Percentiles rank a stretch among this genome's conserved stretches.
These are phyloP conservation scores for Siphamia tubifer DNA, from an alignment of 2,113 vertebrate species.

Conservation along the genomic window DNA sequence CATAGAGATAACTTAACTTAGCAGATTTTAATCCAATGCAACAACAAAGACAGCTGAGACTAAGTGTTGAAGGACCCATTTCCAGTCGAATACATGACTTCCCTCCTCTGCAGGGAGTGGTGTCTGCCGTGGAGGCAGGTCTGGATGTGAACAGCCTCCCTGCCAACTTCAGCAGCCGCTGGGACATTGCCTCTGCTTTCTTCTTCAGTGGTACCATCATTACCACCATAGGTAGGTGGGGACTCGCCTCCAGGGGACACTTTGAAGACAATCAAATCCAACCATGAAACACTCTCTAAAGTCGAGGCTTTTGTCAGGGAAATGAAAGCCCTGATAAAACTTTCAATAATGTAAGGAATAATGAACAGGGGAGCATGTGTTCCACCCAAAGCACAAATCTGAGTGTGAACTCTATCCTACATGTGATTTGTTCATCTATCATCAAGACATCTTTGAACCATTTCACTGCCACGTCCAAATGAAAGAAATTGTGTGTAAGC, in stretches of 20 bases:
- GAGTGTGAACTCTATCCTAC: too few relatives aligned
- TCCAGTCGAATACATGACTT: not conserved
- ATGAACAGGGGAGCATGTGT: too few relatives aligned
- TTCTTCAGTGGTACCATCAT: conserved; percentile 95
- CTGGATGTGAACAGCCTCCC: conserved; percentile 76
- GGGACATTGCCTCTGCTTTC: conserved; percentile 86
- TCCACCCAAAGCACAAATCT: too few relatives aligned
- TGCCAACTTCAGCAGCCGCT: conserved; percentile 77
- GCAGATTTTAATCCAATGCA: too few relatives aligned
- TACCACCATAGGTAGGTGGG: conserved; percentile 86
- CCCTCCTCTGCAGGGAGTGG: conserved; percentile 76
- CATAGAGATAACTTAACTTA: too few relatives aligned
- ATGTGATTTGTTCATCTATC: too few relatives aligned
- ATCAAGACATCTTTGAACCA: too few relatives aligned
- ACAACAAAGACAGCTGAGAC: too few relatives aligned
- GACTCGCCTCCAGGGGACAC: not conserved
- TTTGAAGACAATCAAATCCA: not conserved
- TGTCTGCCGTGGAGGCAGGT: conserved; percentile 81
- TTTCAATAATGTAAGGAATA: not conserved
- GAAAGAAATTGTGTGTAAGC: too few relatives aligned
- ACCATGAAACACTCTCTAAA: not conserved
- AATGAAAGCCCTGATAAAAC: not conserved
- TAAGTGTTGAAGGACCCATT: too few relatives aligned
- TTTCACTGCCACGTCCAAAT: too few relatives aligned
- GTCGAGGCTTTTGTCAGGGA: not conserved